Base-by-base conservation (phyloP, 2,888 invertebrate genomes). In the Tinea pellionella region DNA sequence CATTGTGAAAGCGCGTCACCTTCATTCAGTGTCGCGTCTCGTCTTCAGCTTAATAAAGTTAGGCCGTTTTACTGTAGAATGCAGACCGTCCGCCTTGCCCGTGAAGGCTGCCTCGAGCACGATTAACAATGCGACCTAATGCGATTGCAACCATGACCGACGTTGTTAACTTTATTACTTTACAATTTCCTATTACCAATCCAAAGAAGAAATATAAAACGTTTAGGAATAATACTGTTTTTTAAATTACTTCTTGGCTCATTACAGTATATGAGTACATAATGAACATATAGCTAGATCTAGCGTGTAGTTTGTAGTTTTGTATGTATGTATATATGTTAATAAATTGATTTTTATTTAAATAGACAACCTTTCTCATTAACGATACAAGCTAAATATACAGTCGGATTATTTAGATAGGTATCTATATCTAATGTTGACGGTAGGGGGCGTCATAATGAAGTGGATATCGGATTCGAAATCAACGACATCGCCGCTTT, bases 1-100 rank as follows among this genome's bases (percentile, higher is more conserved):
- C 73, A 84, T 87, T 87, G 86, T 87, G 76, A 77, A 77, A 74
- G 77, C 83, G 77, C 83, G 81, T 80, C 83, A 86, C 83, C 86
- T 86, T 86, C 79, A 78, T 80, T 82, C 80, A 74, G 75, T 72
- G 74, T 69, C 63, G 61, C 70, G 74, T 71, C 76, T 69, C 76
- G 72, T n/a, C 37, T 37, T 37, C n/a, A 37, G 37, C 75, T 78
- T 85, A 83, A 82, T 85, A 81, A 80, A 84, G 81, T 86, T 84
- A 84, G 78, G 9, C 11, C 37, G 37, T 37, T 37, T 37, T 37
- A 9, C 37, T n/a, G 37, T 37, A 37, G n/a, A n/a, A n/a, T n/a
- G n/a, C n/a, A n/a, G 37, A 37, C 37, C 37, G 9, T 6, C 37
- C 37, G 37, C 37, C 37, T 55, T 19, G 55, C 19, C 55, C 55